phyloP scores from a whole-genome alignment of 2,113 vertebrate species.

The Acrocephalus kingi region DNA sequence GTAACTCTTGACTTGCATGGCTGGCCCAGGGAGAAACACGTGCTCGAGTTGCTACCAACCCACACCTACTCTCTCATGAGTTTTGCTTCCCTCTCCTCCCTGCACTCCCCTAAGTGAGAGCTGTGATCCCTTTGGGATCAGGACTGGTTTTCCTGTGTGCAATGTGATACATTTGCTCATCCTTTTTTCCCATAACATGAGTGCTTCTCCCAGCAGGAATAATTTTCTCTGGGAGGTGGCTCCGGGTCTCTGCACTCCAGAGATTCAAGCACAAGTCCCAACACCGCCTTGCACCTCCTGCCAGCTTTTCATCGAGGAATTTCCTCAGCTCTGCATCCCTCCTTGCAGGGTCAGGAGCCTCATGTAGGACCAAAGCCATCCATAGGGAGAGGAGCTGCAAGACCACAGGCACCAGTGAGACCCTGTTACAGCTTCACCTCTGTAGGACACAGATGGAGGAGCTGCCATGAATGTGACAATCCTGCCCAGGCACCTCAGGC shows the following conservation, averaged over 20 bases:
- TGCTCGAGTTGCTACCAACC: background rate
- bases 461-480: rapidly evolving
- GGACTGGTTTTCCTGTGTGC: background rate
- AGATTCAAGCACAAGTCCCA: background rate
- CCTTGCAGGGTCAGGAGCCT: background rate
- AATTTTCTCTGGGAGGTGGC: background rate
- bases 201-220: rapidly evolving
- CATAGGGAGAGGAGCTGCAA: background rate
- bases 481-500: background rate
- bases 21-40: background rate
- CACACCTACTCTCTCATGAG: background rate
- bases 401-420: background rate
- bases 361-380: rapidly evolving
- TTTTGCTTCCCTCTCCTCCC: background rate
- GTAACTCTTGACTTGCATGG: background rate
- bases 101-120: background rate
- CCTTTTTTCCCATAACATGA: background rate
- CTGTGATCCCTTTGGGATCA: background rate
- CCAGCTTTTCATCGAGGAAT: background rate
- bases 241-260: rapidly evolving
- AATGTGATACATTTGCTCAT: rapidly evolving
- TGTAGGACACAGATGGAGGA: background rate
- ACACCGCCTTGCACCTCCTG: rapidly evolving
- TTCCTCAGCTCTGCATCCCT: background rate
- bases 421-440: background rate